Percentiles rank a stretch among this genome's conserved stretches.
These are phyloP conservation scores for Caenorhabditis sinica DNA, from an alignment of 2,888 invertebrate species.

Conservation along the genomic window DNA sequence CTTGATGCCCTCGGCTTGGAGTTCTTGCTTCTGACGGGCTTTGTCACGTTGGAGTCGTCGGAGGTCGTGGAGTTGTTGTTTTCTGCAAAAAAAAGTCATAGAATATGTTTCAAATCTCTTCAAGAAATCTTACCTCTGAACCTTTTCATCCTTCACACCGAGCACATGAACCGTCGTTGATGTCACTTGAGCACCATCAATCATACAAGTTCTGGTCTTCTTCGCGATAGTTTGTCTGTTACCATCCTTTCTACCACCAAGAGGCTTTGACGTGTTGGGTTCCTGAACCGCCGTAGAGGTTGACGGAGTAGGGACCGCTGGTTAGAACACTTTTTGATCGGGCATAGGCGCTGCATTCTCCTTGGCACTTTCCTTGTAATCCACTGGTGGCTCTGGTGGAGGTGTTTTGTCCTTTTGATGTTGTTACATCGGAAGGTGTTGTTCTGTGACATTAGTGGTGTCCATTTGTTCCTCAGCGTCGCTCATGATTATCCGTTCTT, in stretches of 20 bases:
- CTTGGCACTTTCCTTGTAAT: constrained; percentile 74
- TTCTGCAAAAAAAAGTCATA: constrained; percentile 85
- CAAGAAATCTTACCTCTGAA: constrained; percentile 70
- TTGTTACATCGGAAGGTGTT: not conserved
- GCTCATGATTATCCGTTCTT: no score
- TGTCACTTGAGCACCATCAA: constrained; percentile 93
- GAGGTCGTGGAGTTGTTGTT: constrained; percentile 96
- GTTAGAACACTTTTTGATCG: not conserved
- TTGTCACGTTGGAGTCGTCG: constrained; percentile 98
- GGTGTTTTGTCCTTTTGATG: constrained; percentile 67
- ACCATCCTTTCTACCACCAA: constrained; percentile 69
- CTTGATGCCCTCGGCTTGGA: constrained; percentile 92
- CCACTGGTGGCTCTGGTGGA: constrained; percentile 83
- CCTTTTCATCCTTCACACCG: constrained; percentile 82
- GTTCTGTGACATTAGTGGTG: no score
- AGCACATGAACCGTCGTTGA: constrained; percentile 89
- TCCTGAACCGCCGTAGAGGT: constrained; percentile 27
- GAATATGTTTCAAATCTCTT: not conserved
- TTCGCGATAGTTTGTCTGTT: constrained; percentile 87
- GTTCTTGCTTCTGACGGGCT: constrained; percentile 97
- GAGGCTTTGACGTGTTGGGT: constrained; percentile 30
- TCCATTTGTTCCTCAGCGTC: no score
- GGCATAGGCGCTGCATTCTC: constrained; percentile 41
- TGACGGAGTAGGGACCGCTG: not conserved
- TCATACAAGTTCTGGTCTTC: constrained; percentile 96